These are phyloP conservation scores for Volucella inflata DNA, from an alignment of 2,888 invertebrate species.

Conservation along the genomic window DNA sequence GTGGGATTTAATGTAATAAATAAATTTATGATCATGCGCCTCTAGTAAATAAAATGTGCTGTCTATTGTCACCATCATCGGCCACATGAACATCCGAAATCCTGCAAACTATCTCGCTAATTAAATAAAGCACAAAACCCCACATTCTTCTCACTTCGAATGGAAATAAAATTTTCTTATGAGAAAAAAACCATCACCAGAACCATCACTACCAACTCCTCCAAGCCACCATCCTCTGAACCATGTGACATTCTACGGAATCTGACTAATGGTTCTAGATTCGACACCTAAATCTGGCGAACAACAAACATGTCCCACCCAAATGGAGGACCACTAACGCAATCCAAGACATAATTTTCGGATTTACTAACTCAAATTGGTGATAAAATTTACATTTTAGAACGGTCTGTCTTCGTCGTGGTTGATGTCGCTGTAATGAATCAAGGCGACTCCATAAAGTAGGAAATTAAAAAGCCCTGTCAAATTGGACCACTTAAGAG, in stretches of 20 bases:
- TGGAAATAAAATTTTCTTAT: constrained; percentile 35
- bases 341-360: constrained; percentile 54
- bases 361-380: constrained; percentile 69
- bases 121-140: constrained; percentile 57
- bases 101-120: constrained; percentile 56
- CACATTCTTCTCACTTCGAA: constrained; percentile 21
- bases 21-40: too few species aligned
- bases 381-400: constrained; percentile 69
- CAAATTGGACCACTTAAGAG: constrained; percentile 72
- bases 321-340: constrained; percentile 8
- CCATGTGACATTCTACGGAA: constrained; percentile 51
- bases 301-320: constrained; percentile 45
- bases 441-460: constrained; percentile 59
- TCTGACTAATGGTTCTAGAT: constrained; percentile 49
- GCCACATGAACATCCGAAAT: not conserved
- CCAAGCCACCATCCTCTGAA: not conserved
- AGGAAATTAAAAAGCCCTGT: constrained; percentile 71
- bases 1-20: too few species aligned
- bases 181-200: not conserved
- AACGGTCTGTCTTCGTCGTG: constrained; percentile 13
- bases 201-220: too few species aligned
- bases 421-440: constrained; percentile 44
- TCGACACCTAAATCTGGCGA: constrained; percentile 57
- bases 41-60: too few species aligned
- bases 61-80: too few species aligned